Conservation (phyloP, 2,113 vertebrate species). For the Passerina amoena region DNA sequence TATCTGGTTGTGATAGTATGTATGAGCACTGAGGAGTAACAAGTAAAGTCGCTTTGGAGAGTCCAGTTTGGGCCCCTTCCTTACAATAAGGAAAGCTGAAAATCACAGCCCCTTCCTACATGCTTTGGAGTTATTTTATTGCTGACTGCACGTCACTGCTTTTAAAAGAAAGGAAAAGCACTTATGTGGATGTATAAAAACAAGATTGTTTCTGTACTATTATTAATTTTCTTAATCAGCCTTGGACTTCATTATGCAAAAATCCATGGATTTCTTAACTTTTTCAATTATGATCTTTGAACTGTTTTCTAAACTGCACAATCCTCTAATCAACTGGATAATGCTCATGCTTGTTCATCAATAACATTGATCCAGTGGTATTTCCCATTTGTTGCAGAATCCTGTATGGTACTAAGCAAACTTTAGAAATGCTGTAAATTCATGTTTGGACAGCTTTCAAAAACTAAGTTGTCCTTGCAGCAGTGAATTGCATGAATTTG, state of each 20-base stretch:
- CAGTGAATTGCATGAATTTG: neutral
- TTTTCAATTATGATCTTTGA: neutral
- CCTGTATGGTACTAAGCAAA: neutral
- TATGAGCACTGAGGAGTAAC: neutral
- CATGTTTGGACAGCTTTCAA: neutral
- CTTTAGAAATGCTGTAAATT: neutral
- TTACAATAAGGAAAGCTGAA: neutral
- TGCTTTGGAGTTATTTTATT: neutral
- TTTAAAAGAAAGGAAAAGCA: neutral
- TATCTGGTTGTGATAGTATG: neutral
- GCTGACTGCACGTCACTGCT: neutral
- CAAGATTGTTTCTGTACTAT: neutral
- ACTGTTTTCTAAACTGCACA: neutral
- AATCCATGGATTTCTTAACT: neutral
- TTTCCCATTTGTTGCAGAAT: neutral
- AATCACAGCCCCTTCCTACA: neutral
- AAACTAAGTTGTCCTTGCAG: neutral
- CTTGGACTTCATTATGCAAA: neutral
- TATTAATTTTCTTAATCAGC: neutral
- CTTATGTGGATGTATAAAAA: fast-evolving
- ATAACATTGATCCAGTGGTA: neutral
- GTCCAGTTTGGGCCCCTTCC: neutral
- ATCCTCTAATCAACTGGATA: neutral
- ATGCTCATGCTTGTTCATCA: neutral
- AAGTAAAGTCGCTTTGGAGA: neutral